These are phyloP conservation scores for Nothoprocta pentlandii DNA, from an alignment of 2,113 vertebrate genomes.

Conservation along the genomic window DNA sequence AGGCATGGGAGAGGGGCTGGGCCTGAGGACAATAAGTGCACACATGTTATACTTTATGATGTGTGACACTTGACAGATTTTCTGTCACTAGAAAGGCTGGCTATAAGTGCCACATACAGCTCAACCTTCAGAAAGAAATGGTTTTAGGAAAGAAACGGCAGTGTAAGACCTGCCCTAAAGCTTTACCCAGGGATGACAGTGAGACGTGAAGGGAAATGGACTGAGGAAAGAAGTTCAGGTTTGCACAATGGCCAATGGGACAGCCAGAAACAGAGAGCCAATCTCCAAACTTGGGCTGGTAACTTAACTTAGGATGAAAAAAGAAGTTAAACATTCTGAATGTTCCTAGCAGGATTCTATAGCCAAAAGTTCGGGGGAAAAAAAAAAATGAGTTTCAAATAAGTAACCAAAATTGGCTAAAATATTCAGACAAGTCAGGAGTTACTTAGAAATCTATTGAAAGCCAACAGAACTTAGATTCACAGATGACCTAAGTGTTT, in stretches of 20 bases:
- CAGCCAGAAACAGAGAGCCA: not conserved
- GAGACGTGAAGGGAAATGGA: not conserved
- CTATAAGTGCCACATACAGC: not conserved
- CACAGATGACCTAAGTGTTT: not conserved
- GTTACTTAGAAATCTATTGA: not conserved
- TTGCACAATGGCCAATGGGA: not conserved
- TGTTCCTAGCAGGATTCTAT: not conserved
- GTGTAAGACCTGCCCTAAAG: too few species aligned
- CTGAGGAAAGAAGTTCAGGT: not conserved
- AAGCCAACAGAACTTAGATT: not conserved
- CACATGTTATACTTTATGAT: not conserved
- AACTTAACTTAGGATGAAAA: not conserved
- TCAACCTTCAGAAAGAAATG: not conserved
- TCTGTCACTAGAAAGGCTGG: not conserved
- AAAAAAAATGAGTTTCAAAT: too few species aligned
- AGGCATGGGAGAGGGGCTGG: not conserved
- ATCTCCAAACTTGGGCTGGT: not conserved
- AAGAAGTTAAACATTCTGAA: not conserved
- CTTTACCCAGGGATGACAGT: not conserved
- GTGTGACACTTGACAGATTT: not conserved
- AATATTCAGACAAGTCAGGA: not conserved
- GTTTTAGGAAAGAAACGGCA: too few species aligned
- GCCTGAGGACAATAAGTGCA: not conserved
- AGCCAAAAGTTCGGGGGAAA: not conserved
- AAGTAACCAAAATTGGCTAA: not conserved